These are phyloP conservation scores for Sminthurides aquaticus DNA, from an alignment of 2,888 invertebrate genomes.

Conservation along the genomic window DNA sequence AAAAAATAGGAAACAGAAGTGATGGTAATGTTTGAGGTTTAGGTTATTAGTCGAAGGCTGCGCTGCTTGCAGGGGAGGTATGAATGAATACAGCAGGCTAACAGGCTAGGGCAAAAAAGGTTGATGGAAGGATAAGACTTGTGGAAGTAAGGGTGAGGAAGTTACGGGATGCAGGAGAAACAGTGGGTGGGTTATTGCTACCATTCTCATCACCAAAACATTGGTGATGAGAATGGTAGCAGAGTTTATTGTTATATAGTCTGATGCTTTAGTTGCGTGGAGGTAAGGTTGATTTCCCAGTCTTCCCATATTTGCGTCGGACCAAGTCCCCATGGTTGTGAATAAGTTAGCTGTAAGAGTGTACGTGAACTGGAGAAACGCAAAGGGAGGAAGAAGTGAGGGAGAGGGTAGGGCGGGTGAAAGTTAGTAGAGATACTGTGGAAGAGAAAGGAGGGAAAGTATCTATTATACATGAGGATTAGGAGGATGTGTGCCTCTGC, in stretches of 20 bases:
- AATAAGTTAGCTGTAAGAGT: slow-evolving; percentile 25
- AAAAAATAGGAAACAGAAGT: neutral
- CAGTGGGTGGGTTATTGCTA: too few relatives aligned
- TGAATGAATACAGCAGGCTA: too few relatives aligned
- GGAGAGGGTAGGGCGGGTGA: neutral
- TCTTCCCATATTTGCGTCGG: slow-evolving; percentile 36
- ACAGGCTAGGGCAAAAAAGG: neutral
- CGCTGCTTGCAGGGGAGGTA: neutral
- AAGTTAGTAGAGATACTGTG: too few relatives aligned
- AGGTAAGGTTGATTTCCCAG: slow-evolving; percentile 35
- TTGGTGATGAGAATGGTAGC: too few relatives aligned
- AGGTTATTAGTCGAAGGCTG: neutral
- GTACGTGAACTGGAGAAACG: neutral
- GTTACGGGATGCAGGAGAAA: too few relatives aligned
- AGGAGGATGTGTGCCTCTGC: neutral
- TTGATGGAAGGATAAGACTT: too few relatives aligned
- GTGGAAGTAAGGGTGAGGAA: too few relatives aligned
- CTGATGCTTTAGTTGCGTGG: slow-evolving; percentile 14
- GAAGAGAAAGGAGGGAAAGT: too few relatives aligned
- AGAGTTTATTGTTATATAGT: neutral
- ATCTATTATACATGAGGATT: too few relatives aligned
- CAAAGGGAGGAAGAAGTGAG: neutral
- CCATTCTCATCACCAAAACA: too few relatives aligned
- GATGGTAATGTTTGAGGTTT: neutral
- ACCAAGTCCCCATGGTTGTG: slow-evolving; percentile 30